Evolutionary conservation across 1,140 invertebrate species (phyloP), one percentile per base, ranked within the genome.

Genomic region (Drosophila prosaltans): DNA sequence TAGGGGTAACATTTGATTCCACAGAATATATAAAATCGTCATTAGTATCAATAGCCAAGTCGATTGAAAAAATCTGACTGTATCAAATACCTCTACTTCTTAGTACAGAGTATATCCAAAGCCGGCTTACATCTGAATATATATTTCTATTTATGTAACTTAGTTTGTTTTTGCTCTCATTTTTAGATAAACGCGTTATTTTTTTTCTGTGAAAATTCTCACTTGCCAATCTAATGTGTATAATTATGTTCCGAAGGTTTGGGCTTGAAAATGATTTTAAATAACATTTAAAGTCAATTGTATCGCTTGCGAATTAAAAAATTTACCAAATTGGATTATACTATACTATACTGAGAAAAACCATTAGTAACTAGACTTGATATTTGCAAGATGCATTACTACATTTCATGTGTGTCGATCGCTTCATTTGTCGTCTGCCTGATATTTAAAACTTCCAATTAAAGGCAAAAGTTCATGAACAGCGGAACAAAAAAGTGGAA

Each of bases 381-480:
- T 60, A 40, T 55, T 40, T 32, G 45, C 24, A 26, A 63, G 39
- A 59, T 60, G 21, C 2, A 30, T 2, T 30, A 30, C 28, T 30
- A 30, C 4, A 2, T 30, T 30, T 30, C 28, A 30, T 36, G 6
- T 36, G 32, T 7, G 5, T 24, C 59, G 39, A 43, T 45, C 41
- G 62, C 68, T 69, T 59, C 21, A 54, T 64, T 57, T 62, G 43
- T 64, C 57, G 73, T 40, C 81, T 75, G 32, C 39, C 58, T 81
- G 83, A 88, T 86, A 88, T 86, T 86, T 86, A 82, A 73, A 57
- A 43, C 76, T 60, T 69, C 54, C 59, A 76, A 69, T 63, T 72
- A 71, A 62, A 69, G 72, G 75, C 64, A 88, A 88, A 86, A 86
- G 82, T 86, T 86, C 82, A 86, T 69, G 83, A 86, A 77, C 82